Percentiles rank a stretch among this genome's conserved stretches.
These are phyloP conservation scores for Pseudococcus longispinus DNA, from an alignment of 2,888 invertebrate genomes.

Conservation along the genomic window DNA sequence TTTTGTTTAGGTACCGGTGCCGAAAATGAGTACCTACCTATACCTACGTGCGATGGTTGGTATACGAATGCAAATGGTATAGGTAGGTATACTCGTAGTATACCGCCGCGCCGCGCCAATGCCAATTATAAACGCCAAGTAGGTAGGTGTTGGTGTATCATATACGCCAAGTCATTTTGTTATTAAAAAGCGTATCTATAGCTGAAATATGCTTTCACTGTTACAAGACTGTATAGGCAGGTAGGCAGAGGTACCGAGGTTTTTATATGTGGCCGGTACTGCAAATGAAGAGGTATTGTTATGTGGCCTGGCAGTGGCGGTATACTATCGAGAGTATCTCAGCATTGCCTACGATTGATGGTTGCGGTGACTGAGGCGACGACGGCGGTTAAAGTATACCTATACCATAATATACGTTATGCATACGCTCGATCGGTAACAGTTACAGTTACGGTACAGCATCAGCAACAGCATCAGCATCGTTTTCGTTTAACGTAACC, in stretches of 20 bases:
- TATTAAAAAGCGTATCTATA: constrained; percentile 27
- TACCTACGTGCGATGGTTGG: neutral
- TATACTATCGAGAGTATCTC: neutral
- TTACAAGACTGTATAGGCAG: neutral
- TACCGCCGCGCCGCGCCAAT: too few relatives aligned
- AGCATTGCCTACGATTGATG: constrained; percentile 36
- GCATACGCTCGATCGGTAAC: too few relatives aligned
- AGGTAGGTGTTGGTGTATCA: too few relatives aligned
- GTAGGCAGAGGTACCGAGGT: neutral
- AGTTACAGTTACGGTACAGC: neutral
- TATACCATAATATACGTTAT: too few relatives aligned
- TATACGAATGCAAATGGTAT: neutral
- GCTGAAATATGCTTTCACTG: constrained; percentile 28
- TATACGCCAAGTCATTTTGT: constrained; percentile 26
- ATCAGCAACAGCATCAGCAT: too few relatives aligned
- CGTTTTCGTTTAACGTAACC: neutral
- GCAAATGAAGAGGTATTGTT: neutral
- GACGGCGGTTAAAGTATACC: neutral
- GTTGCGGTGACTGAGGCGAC: neutral
- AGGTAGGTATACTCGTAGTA: neutral
- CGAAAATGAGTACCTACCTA: neutral
- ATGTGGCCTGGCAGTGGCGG: neutral
- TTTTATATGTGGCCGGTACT: neutral
- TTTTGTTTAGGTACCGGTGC: neutral
- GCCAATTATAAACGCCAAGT: neutral